These are phyloP conservation scores for Synergus laeviventris DNA, from an alignment of 2,888 invertebrate genomes.

Conservation along the genomic window DNA sequence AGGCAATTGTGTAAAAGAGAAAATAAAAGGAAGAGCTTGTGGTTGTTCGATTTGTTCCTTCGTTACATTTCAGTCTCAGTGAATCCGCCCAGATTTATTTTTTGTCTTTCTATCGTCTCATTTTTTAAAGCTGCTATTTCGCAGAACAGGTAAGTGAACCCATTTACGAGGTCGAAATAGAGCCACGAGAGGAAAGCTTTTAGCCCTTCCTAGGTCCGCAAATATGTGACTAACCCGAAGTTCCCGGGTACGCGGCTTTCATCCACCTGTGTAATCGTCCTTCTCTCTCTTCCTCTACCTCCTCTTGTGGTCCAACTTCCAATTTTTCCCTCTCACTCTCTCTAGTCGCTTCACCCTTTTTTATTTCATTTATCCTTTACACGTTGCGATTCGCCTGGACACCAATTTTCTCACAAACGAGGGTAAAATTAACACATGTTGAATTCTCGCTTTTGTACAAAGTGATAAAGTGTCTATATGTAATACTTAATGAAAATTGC, in stretches of 20 bases:
- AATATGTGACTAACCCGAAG: constrained; percentile 69
- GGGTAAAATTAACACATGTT: neutral
- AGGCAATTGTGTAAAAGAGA: constrained; percentile 29
- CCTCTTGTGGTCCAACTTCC: constrained; percentile 39
- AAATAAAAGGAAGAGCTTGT: constrained; percentile 16
- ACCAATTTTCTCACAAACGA: neutral
- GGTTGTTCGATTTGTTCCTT: constrained; percentile 29
- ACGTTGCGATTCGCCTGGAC: neutral
- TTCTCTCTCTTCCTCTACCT: constrained; percentile 45
- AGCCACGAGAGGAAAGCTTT: constrained; percentile 67
- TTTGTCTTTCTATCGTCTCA: constrained; percentile 9
- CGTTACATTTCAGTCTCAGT: constrained; percentile 11
- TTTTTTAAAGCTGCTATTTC: constrained; percentile 53
- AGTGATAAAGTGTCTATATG: too few relatives aligned
- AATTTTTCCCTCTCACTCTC: constrained; percentile 3
- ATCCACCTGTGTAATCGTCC: constrained; percentile 65
- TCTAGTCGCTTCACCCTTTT: constrained; percentile 23
- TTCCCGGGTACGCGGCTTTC: constrained; percentile 57
- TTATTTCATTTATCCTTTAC: constrained; percentile 37
- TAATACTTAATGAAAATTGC: too few relatives aligned
- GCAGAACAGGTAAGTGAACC: constrained; percentile 59
- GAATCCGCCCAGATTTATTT: constrained; percentile 16
- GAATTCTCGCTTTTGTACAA: neutral
- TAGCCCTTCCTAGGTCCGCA: constrained; percentile 66
- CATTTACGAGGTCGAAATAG: constrained; percentile 66